Percentiles rank a stretch among this genome's conserved stretches.
These are phyloP conservation scores for Heterocephalus glaber DNA, from an alignment of 2,113 vertebrate genomes.

Conservation along the genomic window DNA sequence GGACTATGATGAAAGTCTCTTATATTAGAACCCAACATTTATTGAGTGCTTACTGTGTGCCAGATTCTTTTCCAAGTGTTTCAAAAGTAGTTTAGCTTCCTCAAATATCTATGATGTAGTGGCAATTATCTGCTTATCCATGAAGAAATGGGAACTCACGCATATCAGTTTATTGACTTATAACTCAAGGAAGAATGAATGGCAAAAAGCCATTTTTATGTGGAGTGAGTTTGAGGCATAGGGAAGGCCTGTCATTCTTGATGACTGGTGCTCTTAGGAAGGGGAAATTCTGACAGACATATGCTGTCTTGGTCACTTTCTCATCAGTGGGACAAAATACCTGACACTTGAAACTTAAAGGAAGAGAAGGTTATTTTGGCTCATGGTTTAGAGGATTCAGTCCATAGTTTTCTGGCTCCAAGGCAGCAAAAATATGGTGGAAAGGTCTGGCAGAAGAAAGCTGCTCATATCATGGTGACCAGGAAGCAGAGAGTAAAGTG, in stretches of 20 bases:
- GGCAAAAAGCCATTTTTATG: background rate
- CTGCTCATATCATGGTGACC: background rate
- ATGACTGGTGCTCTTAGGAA: background rate
- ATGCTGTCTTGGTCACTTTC: background rate
- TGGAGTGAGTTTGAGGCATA: background rate
- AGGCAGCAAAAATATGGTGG: background rate
- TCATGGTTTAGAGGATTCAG: background rate
- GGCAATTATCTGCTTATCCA: background rate
- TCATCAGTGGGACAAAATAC: background rate
- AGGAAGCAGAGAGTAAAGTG: background rate
- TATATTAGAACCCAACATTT: background rate
- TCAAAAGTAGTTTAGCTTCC: conserved; percentile 6
- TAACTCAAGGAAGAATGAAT: background rate
- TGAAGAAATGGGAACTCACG: background rate
- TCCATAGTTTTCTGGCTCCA: background rate
- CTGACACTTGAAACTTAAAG: background rate
- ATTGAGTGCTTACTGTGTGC: background rate
- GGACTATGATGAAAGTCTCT: conserved; percentile 17
- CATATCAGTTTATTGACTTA: background rate
- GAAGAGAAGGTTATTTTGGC: background rate
- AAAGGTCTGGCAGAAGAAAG: background rate
- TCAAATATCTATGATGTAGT: background rate
- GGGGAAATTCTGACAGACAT: background rate
- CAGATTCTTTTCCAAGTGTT: background rate
- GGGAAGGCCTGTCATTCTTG: background rate